These are phyloP conservation scores for Jaculus jaculus DNA, from an alignment of 2,113 vertebrate species.

Conservation along the genomic window DNA sequence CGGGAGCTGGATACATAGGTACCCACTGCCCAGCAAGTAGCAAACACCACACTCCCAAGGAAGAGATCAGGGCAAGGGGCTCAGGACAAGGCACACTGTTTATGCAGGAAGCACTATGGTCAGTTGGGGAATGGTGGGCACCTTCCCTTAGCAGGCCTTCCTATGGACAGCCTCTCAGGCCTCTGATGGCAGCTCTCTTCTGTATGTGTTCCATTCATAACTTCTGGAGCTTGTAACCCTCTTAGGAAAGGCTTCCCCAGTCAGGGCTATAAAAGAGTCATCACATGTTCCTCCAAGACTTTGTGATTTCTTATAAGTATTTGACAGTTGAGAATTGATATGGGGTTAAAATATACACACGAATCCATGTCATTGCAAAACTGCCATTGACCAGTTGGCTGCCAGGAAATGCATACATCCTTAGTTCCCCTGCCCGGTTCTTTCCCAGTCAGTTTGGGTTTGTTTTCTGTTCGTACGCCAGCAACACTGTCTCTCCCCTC, in stretches of 20 bases:
- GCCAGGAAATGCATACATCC: neutral
- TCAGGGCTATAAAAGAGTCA: neutral
- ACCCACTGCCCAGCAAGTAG: neutral
- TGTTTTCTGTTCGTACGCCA: neutral
- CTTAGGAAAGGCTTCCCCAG: neutral
- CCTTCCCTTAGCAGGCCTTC: neutral
- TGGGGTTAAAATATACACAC: neutral
- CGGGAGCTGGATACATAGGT: neutral
- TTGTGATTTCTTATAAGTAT: conserved; percentile 14
- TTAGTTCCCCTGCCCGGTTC: neutral
- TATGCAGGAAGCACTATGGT: neutral
- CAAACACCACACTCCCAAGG: neutral
- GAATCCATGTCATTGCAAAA: neutral
- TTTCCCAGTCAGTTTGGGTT: neutral
- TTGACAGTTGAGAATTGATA: conserved; percentile 7
- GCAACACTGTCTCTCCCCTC: neutral
- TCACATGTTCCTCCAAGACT: neutral
- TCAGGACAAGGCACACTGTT: neutral
- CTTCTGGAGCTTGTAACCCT: neutral
- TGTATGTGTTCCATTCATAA: neutral
- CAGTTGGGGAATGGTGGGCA: neutral
- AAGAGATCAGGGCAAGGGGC: neutral
- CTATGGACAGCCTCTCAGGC: neutral
- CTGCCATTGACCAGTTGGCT: neutral
- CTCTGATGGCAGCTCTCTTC: neutral